These are phyloP conservation scores for Limnodromus scolopaceus DNA, from an alignment of 2,797 vertebrate species.

Conservation along the genomic window DNA sequence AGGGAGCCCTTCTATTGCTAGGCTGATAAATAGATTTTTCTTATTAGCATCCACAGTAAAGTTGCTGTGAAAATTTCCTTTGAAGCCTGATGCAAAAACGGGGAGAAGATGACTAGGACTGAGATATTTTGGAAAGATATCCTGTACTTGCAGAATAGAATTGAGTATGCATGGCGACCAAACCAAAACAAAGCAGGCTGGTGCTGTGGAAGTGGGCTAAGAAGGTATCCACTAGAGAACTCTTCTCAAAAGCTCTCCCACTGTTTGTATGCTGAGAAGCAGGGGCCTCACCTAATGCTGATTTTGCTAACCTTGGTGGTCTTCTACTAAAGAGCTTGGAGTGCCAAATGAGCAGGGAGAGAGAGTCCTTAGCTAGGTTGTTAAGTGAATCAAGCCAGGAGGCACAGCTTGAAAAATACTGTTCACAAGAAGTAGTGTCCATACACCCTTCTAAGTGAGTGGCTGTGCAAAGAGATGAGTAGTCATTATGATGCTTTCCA, in stretches of 20 bases:
- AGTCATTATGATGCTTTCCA: background rate
- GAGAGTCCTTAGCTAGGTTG: background rate
- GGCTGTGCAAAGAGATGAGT: background rate
- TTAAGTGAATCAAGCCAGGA: background rate
- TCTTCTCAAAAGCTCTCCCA: background rate
- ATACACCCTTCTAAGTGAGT: background rate
- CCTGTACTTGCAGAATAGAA: background rate
- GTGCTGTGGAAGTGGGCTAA: background rate
- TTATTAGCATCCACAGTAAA: background rate
- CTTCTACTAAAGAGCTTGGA: background rate
- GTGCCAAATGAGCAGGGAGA: background rate
- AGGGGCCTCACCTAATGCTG: background rate
- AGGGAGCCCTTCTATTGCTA: background rate
- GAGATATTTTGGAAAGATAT: background rate
- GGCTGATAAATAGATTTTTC: background rate
- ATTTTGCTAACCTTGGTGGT: background rate
- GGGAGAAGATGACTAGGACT: background rate
- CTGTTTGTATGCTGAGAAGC: background rate
- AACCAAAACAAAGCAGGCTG: background rate
- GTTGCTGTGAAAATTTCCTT: background rate
- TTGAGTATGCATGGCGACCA: background rate
- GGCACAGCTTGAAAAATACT: background rate
- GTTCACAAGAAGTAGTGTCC: background rate
- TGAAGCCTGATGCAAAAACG: background rate
- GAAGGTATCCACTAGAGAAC: background rate